Evolutionary conservation across 1,140 invertebrate species (phyloP).

Genomic region (Rhyzopertha dominica): DNA sequence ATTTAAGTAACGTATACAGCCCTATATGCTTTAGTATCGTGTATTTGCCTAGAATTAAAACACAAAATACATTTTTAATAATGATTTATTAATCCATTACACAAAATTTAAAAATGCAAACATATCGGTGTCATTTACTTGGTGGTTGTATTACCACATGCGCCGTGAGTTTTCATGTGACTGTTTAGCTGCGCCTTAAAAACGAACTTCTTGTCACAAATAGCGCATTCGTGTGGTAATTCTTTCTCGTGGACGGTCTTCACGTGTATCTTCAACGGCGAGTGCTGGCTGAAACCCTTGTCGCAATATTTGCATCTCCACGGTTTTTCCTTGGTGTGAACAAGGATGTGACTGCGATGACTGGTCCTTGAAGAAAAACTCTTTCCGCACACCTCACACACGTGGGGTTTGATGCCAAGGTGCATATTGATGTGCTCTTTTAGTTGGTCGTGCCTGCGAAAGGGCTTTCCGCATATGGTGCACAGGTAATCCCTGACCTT

Average conservation of each 20-base stretch:
- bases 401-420: constrained; percentile 61
- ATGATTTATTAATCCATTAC: no score
- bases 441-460: constrained; percentile 34
- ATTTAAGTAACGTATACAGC: no score
- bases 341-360: constrained; percentile 22
- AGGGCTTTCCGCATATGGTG: constrained; percentile 50
- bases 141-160: no score
- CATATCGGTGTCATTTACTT: no score
- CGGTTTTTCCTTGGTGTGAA: constrained; percentile 5
- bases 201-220: background rate
- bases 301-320: constrained; percentile 1
- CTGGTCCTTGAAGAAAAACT: constrained; percentile 40
- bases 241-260: background rate
- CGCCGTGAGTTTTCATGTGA: constrained; percentile 41
- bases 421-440: constrained; percentile 60
- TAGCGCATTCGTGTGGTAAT: background rate
- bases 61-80: no score
- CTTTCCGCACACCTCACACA: constrained; percentile 59
- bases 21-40: no score
- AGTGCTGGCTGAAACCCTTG: constrained; percentile 3
- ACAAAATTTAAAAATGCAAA: no score
- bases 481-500: constrained; percentile 46
- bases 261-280: background rate
- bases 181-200: constrained; percentile 24
- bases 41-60: no score